These are phyloP conservation scores for Xyrauchen texanus DNA, from an alignment of 2,113 vertebrate genomes.

Conservation along the genomic window DNA sequence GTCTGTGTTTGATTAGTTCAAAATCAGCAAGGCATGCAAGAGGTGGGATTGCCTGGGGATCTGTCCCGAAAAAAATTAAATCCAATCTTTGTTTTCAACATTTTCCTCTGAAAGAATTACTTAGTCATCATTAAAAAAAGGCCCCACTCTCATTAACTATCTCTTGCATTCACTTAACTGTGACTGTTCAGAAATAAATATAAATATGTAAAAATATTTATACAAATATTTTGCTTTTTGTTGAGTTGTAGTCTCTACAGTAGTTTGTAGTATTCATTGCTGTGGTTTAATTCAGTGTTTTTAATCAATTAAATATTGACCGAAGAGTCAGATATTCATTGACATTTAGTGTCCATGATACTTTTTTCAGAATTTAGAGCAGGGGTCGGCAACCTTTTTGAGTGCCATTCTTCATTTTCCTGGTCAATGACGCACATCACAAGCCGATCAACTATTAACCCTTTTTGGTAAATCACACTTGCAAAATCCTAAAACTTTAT, in stretches of 20 bases:
- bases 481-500: too few species aligned
- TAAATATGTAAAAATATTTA: too few species aligned
- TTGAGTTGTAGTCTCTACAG: neutral
- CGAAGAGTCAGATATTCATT: neutral
- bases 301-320: neutral
- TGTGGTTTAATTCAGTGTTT: conserved; percentile 15
- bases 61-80: neutral
- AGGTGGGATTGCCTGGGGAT: conserved; percentile 7
- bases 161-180: conserved; percentile 28
- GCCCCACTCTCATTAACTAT: neutral
- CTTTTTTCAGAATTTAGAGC: neutral
- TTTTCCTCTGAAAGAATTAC: neutral
- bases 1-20: conserved; percentile 5
- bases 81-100: neutral
- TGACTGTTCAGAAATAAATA: neutral
- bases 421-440: too few species aligned
- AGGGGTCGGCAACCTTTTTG: too few species aligned
- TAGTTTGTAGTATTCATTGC: conserved; percentile 21
- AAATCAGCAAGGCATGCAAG: conserved; percentile 44
- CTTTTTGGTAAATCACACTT: too few species aligned
- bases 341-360: neutral
- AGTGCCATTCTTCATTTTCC: too few species aligned
- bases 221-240: conserved; percentile 1
- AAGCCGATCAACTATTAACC: too few species aligned
- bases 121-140: neutral